Evolutionary conservation across 2,888 invertebrate genomes (phyloP), one percentile per base, ranked within the genome.

Genomic region (Coenonympha glycerion): DNA sequence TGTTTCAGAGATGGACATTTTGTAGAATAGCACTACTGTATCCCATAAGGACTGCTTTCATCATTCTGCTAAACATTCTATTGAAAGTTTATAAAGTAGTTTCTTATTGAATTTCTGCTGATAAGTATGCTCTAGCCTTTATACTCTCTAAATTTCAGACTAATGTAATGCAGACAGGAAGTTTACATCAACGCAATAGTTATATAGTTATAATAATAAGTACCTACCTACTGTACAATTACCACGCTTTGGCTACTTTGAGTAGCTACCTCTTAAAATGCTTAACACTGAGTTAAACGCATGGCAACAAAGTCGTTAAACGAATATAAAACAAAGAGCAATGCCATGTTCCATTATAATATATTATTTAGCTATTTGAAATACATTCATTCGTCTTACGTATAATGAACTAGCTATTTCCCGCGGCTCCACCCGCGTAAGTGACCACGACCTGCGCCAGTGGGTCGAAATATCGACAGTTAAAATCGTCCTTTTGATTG

Each of bases 311-410:
- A 41, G 48, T 48, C 41, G 21, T 45, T 46, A 41, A 49, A 28
- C 28, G 15, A 49, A 46, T 49, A 53, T 53, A 53, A 46, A 53
- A 49, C 40, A 26, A 30, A 53, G 33, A 46, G 49, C 49, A 41
- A 24, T 49, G 41, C 40, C 53, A 30, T 53, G 53, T 53, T 28
- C 22, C 34, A 6, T 22, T 16, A 11, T 3, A 28, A 11, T 11
- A 28, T 37, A 8, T n/a, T 39, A 15, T 9, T 4, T 39, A 28
- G 24, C 31, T 39, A 21, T 45, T 37, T 47, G 11, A 46, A 34
- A 42, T 42, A n/a, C 3, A 34, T 34, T 41, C 33, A 21, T 6
- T 19, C 33, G 34, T 33, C 30, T 46, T 11, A 19, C 11, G 19
- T 19, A 28, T 30, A 30, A 42, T 19, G 22, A 37, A 13, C 11